Base-by-base conservation (phyloP, 1,140 invertebrate genomes). In the Thalassaphorura encarpata region DNA sequence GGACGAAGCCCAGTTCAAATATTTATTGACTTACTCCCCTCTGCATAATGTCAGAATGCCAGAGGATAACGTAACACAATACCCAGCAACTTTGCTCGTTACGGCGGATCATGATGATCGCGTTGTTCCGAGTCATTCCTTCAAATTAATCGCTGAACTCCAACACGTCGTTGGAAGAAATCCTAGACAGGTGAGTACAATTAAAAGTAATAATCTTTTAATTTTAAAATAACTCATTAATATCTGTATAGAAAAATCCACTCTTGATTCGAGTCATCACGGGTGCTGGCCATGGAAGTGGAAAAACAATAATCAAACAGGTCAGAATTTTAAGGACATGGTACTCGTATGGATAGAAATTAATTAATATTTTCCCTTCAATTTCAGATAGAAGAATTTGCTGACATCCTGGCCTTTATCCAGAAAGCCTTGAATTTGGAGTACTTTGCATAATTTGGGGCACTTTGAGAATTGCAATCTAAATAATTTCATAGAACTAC, bases 271-370 rank as follows among this genome's bases (percentile, higher is more conserved):
- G 85, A 54, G 80, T 99, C 52, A 94, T 98, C 67, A 92, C 87
- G 15, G 94, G 95, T 73, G 85, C 93, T 42, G 96, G 96, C 0
- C 96, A 99, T 76, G 95, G 96, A 41, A 79, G 82, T 63, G 94
- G 94, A 23, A 98, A 97, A 21, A 52, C 63, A 15, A 45, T 40
- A 29, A 31, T 29, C 23, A 65, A 66, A 41, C 52, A 88, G 56
- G 85, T 89, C 75, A 81, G 79, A 40, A 6, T 73, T 45, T 31
- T 21, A 23, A 31, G 28, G 8, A 36, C 49, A n/a, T n/a, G n/a
- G n/a, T n/a, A n/a, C n/a, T n/a, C n/a, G n/a, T 39, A 52, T 29
- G 28, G 19, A 28, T 52, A 31, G 5, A 5, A 13, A 31, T 47
- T 26, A 43, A 47, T 53, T 6, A 3, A 48, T 51, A 13, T 51